Evolutionary conservation across 2,888 invertebrate species (phyloP).

Genomic region (Prenolepis imparis): DNA sequence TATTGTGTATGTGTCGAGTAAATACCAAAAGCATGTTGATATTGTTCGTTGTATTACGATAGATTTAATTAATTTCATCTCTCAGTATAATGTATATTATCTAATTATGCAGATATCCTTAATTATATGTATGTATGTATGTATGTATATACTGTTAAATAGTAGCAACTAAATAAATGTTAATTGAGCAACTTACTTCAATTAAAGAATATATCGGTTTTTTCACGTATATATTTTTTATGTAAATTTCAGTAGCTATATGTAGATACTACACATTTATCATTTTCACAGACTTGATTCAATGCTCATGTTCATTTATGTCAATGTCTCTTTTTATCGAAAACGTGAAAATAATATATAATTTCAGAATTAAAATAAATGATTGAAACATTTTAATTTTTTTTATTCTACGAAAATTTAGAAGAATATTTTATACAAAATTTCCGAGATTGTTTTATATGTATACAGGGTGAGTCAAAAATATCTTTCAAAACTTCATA

Average conservation of each 20-base stretch:
- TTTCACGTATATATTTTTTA: background rate
- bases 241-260: background rate
- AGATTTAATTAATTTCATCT: conserved; percentile 31
- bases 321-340: background rate
- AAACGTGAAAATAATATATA: background rate
- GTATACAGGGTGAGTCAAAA: too few species aligned
- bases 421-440: background rate
- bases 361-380: background rate
- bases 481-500: too few species aligned
- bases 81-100: conserved; percentile 15
- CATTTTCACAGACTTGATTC: conserved; percentile 11
- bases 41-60: conserved; percentile 21
- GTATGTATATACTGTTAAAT: background rate
- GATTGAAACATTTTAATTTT: conserved; percentile 1
- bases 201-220: background rate
- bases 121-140: background rate
- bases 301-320: background rate
- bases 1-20: conserved; percentile 4
- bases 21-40: conserved; percentile 45
- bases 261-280: background rate
- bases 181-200: background rate
- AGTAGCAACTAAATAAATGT: conserved; percentile 5
- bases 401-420: background rate
- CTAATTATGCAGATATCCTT: background rate
- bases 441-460: background rate